phyloP scores from a whole-genome alignment of 2,113 vertebrate genomes.

The Oenanthe oenanthe region DNA sequence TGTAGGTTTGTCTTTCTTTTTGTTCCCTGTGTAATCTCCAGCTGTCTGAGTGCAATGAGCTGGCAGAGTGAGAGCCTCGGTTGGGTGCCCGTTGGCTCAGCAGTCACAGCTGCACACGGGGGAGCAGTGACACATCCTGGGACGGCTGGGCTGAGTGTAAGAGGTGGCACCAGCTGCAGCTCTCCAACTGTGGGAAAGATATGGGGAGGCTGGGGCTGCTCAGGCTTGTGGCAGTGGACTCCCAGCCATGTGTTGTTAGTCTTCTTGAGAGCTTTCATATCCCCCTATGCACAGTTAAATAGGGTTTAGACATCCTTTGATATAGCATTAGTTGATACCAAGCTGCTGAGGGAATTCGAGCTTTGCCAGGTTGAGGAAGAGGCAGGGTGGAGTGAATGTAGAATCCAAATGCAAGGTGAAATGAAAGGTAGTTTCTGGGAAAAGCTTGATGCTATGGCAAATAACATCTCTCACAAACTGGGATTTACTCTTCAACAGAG shows the following conservation, averaged over 20 bases:
- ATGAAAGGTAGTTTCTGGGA: neutral
- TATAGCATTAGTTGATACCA: neutral
- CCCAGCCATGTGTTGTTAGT: neutral
- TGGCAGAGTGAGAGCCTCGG: neutral
- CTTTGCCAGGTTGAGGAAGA: neutral
- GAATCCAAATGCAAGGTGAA: neutral
- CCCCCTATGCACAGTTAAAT: neutral
- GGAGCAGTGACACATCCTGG: neutral
- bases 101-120: neutral
- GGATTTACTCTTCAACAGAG: neutral
- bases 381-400: fast-evolving
- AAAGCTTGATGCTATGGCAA: neutral
- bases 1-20: neutral
- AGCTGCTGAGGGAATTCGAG: neutral
- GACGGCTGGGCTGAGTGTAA: neutral
- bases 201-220: neutral
- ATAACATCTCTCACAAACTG: neutral
- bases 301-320: neutral
- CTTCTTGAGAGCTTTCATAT: neutral
- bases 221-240: neutral
- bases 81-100: neutral
- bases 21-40: neutral
- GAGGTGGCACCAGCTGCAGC: conserved; percentile 28
- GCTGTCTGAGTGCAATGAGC: conserved; percentile 35
- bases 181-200: neutral